phyloP scores from a whole-genome alignment of 2,797 vertebrate genomes.

The Myiotriccus ornatus region DNA sequence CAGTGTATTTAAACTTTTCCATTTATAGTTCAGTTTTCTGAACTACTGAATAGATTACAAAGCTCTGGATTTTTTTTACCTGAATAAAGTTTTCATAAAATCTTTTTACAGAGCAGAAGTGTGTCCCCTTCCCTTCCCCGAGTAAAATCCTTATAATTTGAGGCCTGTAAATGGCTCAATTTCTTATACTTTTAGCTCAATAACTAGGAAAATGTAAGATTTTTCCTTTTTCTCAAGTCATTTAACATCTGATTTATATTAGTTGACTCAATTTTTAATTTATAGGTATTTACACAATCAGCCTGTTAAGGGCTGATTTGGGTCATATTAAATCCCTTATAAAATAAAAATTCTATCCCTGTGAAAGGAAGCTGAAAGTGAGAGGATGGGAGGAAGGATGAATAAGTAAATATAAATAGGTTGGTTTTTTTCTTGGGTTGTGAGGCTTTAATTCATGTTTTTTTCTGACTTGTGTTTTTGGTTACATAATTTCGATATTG shows the following conservation, averaged over 20 bases:
- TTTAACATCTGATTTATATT: neutral
- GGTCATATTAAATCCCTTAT: neutral
- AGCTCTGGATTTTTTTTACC: neutral
- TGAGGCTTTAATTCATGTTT: neutral
- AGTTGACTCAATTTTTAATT: neutral
- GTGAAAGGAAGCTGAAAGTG: neutral
- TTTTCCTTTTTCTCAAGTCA: neutral
- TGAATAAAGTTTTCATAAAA: neutral
- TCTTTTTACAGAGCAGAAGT: neutral
- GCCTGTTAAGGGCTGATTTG: neutral
- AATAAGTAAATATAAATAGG: neutral
- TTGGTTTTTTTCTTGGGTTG: neutral
- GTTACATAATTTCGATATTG: neutral
- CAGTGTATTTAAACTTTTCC: neutral
- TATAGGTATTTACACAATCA: neutral
- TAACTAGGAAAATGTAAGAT: neutral
- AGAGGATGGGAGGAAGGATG: neutral
- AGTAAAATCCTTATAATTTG: neutral
- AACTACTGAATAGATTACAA: neutral
- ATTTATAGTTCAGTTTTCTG: conserved; percentile 4
- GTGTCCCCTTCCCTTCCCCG: neutral
- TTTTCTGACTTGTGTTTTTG: neutral
- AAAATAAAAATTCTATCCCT: neutral
- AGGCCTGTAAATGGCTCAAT: neutral
- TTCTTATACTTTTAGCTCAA: neutral